Percentiles rank a stretch among this genome's conserved stretches.
Conservation (phyloP, 1,140 invertebrate genomes). For the Euwallacea similis region DNA sequence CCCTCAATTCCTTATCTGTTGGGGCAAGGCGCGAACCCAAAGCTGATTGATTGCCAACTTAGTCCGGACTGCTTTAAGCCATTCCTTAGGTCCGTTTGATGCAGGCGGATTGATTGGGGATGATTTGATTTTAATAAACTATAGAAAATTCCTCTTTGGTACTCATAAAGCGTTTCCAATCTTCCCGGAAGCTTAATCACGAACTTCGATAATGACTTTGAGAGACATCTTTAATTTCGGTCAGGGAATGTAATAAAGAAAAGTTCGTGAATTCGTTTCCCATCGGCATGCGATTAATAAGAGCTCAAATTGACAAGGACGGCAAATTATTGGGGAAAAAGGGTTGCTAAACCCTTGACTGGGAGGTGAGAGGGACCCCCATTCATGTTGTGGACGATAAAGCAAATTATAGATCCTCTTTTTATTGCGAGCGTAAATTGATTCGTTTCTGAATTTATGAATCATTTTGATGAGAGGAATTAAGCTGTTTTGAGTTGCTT, state of each 20-base stretch:
- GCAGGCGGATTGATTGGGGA: not conserved
- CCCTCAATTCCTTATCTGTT: constrained; percentile 13
- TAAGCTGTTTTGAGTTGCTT: no score
- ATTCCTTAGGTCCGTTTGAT: not conserved
- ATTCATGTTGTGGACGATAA: no score
- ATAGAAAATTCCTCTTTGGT: not conserved
- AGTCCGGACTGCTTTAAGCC: constrained; percentile 5
- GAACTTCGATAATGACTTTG: constrained; percentile 13
- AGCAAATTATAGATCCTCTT: no score
- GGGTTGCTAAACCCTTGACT: not conserved
- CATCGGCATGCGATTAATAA: constrained; percentile 14
- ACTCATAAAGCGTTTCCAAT: not conserved
- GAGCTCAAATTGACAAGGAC: constrained; percentile 6
- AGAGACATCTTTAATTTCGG: constrained; percentile 21
- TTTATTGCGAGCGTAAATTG: no score
- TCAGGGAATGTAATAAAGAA: constrained; percentile 18
- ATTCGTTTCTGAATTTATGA: no score
- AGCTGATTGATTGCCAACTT: constrained; percentile 27
- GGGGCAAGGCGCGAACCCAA: constrained; percentile 26
- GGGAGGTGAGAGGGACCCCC: no score
- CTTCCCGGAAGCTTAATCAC: not conserved
- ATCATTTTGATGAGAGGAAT: no score
- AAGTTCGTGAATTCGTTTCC: constrained; percentile 11
- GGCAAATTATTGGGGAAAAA: constrained; percentile 14
- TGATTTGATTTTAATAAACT: not conserved